These are phyloP conservation scores for Pogonocherus hispidulus DNA, from an alignment of 2,888 invertebrate species.

Conservation along the genomic window DNA sequence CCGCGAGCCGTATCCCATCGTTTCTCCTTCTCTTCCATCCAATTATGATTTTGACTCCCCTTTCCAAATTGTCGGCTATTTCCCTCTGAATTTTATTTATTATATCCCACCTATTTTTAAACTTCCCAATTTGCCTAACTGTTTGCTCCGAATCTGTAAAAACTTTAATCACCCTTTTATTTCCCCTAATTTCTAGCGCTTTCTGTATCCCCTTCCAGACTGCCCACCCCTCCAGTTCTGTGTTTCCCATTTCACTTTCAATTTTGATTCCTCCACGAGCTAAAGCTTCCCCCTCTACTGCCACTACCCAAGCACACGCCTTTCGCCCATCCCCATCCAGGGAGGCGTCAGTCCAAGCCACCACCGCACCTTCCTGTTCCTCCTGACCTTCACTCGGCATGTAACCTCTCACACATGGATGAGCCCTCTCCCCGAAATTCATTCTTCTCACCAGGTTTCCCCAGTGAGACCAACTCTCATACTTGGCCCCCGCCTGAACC, in stretches of 20 bases:
- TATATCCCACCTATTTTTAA: background rate
- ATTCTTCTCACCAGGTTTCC: too few relatives aligned
- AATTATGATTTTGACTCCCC: background rate
- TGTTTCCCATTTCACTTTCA: too few relatives aligned
- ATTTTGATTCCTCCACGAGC: background rate
- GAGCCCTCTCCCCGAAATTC: too few relatives aligned
- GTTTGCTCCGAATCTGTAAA: background rate
- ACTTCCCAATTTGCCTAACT: background rate
- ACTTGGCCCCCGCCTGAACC: background rate
- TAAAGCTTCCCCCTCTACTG: too few relatives aligned
- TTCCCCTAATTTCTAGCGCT: background rate
- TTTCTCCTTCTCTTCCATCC: background rate
- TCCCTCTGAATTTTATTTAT: background rate
- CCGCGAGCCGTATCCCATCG: too few relatives aligned
- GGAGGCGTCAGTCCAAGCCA: too few relatives aligned
- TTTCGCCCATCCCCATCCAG: too few relatives aligned
- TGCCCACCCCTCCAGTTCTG: background rate
- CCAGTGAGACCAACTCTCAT: background rate
- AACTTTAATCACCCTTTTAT: background rate
- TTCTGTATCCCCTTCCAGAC: background rate
- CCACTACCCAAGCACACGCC: too few relatives aligned
- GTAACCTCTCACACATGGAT: background rate
- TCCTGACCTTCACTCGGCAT: background rate
- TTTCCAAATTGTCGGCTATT: background rate
- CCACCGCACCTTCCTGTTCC: too few relatives aligned